Evolutionary conservation across 64 coral and sea anemone species (phyloP).

Genomic region (Acropora tenuis): DNA sequence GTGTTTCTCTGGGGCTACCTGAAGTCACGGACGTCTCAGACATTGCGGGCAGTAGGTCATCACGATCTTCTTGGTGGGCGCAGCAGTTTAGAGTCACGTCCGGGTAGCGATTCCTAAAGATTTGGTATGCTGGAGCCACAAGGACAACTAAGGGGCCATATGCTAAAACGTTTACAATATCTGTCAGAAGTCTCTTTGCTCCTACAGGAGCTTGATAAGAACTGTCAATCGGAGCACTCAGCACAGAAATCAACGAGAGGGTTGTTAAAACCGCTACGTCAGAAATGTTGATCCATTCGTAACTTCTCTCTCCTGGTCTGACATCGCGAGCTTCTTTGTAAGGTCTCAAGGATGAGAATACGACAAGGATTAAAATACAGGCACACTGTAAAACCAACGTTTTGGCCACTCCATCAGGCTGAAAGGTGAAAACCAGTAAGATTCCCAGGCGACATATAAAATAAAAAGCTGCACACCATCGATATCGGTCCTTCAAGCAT

Average conservation of each 20-base stretch:
- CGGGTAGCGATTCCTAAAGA: conserved; percentile 12
- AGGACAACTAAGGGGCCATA: conserved; percentile 53
- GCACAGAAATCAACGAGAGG: conserved; percentile 58
- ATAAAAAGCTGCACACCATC: conserved; percentile 76
- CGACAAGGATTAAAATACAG: conserved; percentile 47
- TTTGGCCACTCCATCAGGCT: conserved; percentile 6
- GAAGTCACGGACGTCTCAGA: neutral
- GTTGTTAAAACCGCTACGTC: conserved; percentile 68
- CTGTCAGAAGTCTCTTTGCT: neutral
- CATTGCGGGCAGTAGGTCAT: neutral
- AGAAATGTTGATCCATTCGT: conserved; percentile 77
- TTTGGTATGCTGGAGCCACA: neutral
- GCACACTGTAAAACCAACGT: conserved; percentile 35
- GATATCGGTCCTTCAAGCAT: conserved; percentile 76
- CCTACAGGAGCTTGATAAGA: neutral
- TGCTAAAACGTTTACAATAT: conserved; percentile 32
- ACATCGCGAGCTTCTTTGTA: conserved; percentile 55
- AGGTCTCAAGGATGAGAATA: conserved; percentile 67
- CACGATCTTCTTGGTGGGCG: neutral
- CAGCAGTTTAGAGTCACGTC: neutral
- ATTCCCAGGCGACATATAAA: conserved; percentile 62
- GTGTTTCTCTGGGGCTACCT: neutral
- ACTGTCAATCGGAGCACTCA: conserved; percentile 51
- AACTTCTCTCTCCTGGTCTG: neutral
- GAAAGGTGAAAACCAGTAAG: conserved; percentile 30